These are phyloP conservation scores for Haliclona indistincta DNA, from an alignment of 37 sponge, comb jelly and placozoan genomes.

Conservation along the genomic window DNA sequence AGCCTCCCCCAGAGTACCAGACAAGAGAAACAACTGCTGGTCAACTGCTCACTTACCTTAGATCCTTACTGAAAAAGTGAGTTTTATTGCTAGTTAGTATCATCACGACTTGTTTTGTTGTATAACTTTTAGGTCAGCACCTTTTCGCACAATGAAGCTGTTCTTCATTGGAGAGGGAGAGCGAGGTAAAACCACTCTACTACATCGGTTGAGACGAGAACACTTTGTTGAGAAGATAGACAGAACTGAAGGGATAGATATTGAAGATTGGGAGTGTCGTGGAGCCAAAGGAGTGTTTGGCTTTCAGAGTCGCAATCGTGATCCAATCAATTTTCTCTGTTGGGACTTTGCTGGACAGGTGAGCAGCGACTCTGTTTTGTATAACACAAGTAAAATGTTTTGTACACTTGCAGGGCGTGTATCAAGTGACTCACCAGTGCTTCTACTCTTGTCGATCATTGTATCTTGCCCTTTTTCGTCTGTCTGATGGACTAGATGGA, in stretches of 20 bases:
- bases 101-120: neutral
- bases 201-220: constrained; percentile 69
- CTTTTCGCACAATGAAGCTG: constrained; percentile 85
- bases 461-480: constrained; percentile 79
- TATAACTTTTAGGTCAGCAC: constrained; percentile 46
- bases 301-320: neutral
- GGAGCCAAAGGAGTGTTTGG: neutral
- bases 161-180: constrained; percentile 83
- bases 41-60: constrained; percentile 74
- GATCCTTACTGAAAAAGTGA: constrained; percentile 76
- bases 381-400: neutral
- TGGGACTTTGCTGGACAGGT: constrained; percentile 98
- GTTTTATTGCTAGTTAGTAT: constrained; percentile 12
- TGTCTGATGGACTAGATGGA: constrained; percentile 67
- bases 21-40: constrained; percentile 1
- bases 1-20: constrained; percentile 71
- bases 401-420: constrained; percentile 62
- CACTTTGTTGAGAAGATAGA: constrained; percentile 13
- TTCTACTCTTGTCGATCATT: constrained; percentile 85
- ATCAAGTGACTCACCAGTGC: constrained; percentile 95
- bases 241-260: constrained; percentile 80
- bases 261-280: constrained; percentile 68
- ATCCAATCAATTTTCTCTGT: constrained; percentile 71
- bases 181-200: constrained; percentile 91
- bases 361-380: neutral